phyloP scores from a whole-genome alignment of 2,113 vertebrate species.

The Sinocyclocheilus anophthalmus region DNA sequence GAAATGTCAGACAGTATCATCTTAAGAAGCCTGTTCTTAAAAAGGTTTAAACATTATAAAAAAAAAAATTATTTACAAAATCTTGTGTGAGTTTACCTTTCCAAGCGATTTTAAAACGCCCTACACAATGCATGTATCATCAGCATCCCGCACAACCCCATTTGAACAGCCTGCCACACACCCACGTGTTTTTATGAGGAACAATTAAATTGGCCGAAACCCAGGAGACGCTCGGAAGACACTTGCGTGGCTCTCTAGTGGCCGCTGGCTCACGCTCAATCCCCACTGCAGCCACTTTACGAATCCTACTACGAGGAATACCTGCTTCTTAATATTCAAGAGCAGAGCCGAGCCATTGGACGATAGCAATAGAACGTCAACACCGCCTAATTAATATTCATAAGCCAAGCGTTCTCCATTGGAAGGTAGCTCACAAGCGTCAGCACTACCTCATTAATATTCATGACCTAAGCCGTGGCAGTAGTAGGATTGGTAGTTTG shows the following conservation, averaged over 20 bases:
- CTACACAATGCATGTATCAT: background rate
- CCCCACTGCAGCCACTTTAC: background rate
- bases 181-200: background rate
- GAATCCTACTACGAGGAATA: background rate
- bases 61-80: too few relatives aligned
- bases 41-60: background rate
- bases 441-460: background rate
- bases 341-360: background rate
- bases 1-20: background rate
- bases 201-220: conserved; percentile 27
- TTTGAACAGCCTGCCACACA: background rate
- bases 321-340: background rate
- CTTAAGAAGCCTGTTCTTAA: background rate
- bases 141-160: background rate
- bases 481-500: background rate
- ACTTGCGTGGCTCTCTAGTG: conserved; percentile 16
- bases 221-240: conserved; percentile 22
- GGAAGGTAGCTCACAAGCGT: background rate
- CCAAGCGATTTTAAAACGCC: background rate
- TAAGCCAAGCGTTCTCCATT: background rate
- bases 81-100: background rate
- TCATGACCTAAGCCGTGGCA: background rate
- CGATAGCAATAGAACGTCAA: background rate
- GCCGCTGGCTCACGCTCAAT: background rate
- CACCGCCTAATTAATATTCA: background rate